These are phyloP conservation scores for Druceiella hillmani DNA, from an alignment of 2,888 invertebrate species.

Conservation along the genomic window DNA sequence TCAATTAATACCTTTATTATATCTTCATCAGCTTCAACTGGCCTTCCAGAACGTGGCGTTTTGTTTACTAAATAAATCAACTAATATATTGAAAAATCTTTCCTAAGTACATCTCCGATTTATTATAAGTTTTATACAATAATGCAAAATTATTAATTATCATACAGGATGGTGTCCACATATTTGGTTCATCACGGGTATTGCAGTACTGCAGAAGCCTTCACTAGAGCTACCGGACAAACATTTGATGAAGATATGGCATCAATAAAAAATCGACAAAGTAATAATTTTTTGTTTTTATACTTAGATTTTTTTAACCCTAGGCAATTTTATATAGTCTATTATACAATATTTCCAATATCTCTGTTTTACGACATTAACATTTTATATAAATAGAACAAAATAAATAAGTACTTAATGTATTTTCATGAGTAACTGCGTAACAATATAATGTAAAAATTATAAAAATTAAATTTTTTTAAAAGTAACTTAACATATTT, in stretches of 20 bases:
- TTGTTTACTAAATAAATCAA: no score
- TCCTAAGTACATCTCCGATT: no score
- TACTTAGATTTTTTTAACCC: no score
- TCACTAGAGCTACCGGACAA: slow-evolving; percentile 86
- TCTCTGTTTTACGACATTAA: no score
- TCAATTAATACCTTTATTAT: slow-evolving; percentile 16
- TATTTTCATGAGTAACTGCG: no score
- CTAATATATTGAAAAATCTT: no score
- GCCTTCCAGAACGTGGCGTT: slow-evolving; percentile 17
- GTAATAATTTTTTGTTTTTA: slow-evolving; percentile 52
- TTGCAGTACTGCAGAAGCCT: slow-evolving; percentile 93
- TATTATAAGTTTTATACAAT: not conserved
- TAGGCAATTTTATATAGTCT: not conserved
- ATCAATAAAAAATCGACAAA: slow-evolving; percentile 95
- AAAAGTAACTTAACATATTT: no score
- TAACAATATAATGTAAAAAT: no score
- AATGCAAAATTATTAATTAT: slow-evolving; percentile 16
- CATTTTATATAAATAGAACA: no score
- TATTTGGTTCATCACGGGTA: slow-evolving; percentile 98
- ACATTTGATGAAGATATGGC: slow-evolving; percentile 86
- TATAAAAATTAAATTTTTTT: no score
- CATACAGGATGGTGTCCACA: slow-evolving; percentile 87
- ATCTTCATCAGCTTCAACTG: slow-evolving; percentile 10
- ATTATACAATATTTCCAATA: not conserved
- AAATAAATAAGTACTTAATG: no score